Evolutionary conservation across 2,888 invertebrate species (phyloP).

Genomic region (Pteria penguin): DNA sequence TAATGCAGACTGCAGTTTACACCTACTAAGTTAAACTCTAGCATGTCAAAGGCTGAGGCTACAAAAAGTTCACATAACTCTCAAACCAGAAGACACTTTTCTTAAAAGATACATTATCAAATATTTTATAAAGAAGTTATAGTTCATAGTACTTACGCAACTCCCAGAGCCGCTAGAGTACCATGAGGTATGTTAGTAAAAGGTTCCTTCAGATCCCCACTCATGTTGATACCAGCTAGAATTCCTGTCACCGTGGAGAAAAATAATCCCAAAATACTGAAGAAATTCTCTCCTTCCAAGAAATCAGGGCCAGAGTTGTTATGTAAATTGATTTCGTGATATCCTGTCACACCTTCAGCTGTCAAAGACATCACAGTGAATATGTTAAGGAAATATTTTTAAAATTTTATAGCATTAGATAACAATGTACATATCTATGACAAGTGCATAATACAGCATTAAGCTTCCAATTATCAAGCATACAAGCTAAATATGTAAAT

Average conservation of each 20-base stretch:
- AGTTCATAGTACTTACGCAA: conserved; percentile 90
- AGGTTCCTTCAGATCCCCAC: conserved; percentile 95
- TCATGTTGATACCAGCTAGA: conserved; percentile 98
- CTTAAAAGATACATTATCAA: too few species aligned
- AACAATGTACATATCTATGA: neutral
- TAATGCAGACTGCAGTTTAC: too few species aligned
- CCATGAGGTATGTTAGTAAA: conserved; percentile 96
- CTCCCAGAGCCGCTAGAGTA: conserved; percentile 93
- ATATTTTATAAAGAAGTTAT: too few species aligned
- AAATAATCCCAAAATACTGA: conserved; percentile 97
- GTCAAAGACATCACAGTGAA: conserved; percentile 40
- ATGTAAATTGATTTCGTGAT: conserved; percentile 88
- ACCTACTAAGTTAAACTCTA: too few species aligned
- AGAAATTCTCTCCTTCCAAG: conserved; percentile 91
- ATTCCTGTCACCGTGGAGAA: conserved; percentile 98
- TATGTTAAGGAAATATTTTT: neutral
- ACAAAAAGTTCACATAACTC: too few species aligned
- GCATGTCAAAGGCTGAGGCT: too few species aligned
- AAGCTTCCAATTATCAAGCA: neutral
- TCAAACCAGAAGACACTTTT: too few species aligned
- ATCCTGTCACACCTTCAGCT: conserved; percentile 92
- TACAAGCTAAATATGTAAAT: too few species aligned
- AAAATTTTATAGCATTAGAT: too few species aligned
- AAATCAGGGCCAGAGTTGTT: conserved; percentile 91
- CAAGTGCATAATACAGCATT: neutral